Evolutionary conservation across 92 coral and sea anemone species (phyloP).

Genomic region (Blastomussa wellsi): DNA sequence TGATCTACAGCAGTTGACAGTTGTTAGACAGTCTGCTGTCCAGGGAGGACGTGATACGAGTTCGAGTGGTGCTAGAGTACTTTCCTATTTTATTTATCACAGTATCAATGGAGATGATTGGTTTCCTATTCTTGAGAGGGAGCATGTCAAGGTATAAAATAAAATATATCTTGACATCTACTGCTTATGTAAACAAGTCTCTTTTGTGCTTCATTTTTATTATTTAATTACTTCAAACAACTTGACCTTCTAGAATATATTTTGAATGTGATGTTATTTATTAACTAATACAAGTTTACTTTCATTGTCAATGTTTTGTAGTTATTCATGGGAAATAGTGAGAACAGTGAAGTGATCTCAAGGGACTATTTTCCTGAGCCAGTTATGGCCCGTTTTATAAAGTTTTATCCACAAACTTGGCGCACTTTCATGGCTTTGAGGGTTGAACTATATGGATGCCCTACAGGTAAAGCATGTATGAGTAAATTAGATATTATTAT

Average conservation of each 20-base stretch:
- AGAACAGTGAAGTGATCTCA: constrained; percentile 19
- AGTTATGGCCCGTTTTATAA: constrained; percentile 39
- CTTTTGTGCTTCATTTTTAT: no score
- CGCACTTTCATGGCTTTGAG: constrained; percentile 38
- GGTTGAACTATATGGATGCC: constrained; percentile 60
- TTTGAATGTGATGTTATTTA: no score
- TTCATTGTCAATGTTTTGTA: neutral
- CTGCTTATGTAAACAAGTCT: no score
- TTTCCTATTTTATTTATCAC: constrained; percentile 25
- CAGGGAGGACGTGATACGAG: constrained; percentile 12
- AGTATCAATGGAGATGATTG: constrained; percentile 20
- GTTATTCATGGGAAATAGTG: constrained; percentile 34
- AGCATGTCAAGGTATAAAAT: neutral
- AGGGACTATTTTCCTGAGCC: constrained; percentile 36
- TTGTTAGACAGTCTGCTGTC: constrained; percentile 18
- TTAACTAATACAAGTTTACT: neutral
- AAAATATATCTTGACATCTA: neutral
- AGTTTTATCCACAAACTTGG: constrained; percentile 50
- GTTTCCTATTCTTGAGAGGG: constrained; percentile 26
- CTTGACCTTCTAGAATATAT: no score
- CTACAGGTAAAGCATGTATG: constrained; percentile 33
- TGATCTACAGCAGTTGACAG: neutral
- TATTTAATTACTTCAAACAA: no score
- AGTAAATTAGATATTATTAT: no score
- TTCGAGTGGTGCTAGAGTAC: constrained; percentile 18